These are phyloP conservation scores for Pachyrhynchus sulphureomaculatus DNA, from an alignment of 1,140 invertebrate species.

Conservation along the genomic window DNA sequence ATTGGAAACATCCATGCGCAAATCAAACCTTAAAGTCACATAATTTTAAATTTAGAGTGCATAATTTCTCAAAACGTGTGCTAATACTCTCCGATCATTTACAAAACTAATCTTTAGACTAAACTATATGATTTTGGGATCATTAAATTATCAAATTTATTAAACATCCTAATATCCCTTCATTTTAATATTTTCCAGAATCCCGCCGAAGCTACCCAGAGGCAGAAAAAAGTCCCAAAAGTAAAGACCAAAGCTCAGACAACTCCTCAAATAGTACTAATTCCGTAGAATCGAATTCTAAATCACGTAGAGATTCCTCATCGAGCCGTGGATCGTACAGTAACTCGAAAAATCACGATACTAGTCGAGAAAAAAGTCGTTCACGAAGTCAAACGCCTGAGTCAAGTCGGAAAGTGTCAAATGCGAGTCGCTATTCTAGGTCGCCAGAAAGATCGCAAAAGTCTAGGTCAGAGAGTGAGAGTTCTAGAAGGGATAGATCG, in stretches of 20 bases:
- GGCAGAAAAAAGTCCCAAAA: not conserved
- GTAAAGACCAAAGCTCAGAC: not conserved
- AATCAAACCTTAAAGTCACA: no score
- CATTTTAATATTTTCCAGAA: not conserved
- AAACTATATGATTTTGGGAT: no score
- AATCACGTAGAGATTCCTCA: slow-evolving; percentile 24
- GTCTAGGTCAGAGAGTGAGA: slow-evolving; percentile 10
- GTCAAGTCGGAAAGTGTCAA: not conserved
- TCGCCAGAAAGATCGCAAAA: slow-evolving; percentile 4
- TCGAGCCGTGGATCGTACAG: slow-evolving; percentile 24
- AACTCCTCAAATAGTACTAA: slow-evolving; percentile 22
- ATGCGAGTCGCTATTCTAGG: slow-evolving; percentile 7
- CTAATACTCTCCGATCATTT: no score
- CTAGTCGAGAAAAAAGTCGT: slow-evolving; percentile 14
- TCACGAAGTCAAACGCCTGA: slow-evolving; percentile 1
- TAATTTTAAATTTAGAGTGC: no score
- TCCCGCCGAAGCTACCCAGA: not conserved
- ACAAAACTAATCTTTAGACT: no score
- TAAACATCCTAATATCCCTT: not conserved
- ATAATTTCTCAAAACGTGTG: no score
- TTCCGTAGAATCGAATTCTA: slow-evolving; percentile 13
- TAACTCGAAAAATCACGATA: slow-evolving; percentile 21
- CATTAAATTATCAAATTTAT: no score
- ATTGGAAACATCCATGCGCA: no score
- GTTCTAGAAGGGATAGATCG: slow-evolving; percentile 12